phyloP scores from a whole-genome alignment of 1,140 invertebrate genomes.

The Pemphigus obesinymphae region DNA sequence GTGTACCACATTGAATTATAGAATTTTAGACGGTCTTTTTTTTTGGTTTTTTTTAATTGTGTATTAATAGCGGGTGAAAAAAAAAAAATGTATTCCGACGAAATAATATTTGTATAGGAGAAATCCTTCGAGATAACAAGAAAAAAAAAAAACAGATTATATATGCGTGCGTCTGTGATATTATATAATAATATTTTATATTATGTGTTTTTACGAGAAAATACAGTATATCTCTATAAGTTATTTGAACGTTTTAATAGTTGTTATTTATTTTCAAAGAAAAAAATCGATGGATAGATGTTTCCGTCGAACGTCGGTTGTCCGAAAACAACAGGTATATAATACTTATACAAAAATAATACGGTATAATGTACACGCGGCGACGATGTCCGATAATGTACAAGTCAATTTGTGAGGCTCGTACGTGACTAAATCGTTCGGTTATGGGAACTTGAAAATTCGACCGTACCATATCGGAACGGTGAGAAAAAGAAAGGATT shows the following conservation, averaged over 20 bases:
- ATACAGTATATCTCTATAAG: neutral
- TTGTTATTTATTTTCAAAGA: neutral
- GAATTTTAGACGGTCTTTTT: neutral
- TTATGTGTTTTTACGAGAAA: conserved; percentile 8
- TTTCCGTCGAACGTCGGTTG: no score
- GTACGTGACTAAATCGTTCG: conserved; percentile 34
- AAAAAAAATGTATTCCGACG: neutral
- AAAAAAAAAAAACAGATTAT: neutral
- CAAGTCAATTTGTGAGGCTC: conserved; percentile 18
- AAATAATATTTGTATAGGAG: neutral
- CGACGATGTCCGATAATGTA: no score
- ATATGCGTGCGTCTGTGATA: conserved; percentile 13
- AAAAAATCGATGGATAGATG: conserved; percentile 2
- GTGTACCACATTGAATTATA: neutral
- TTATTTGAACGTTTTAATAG: neutral
- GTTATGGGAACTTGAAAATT: conserved; percentile 27
- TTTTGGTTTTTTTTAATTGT: neutral
- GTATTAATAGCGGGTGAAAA: neutral
- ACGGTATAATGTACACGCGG: neutral
- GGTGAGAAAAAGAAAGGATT: neutral
- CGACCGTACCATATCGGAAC: neutral
- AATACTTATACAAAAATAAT: no score
- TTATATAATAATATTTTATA: neutral
- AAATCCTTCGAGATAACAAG: no score
- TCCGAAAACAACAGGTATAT: no score